Conservation (phyloP, 1,140 invertebrate species). For the Psilanteris sp. region DNA sequence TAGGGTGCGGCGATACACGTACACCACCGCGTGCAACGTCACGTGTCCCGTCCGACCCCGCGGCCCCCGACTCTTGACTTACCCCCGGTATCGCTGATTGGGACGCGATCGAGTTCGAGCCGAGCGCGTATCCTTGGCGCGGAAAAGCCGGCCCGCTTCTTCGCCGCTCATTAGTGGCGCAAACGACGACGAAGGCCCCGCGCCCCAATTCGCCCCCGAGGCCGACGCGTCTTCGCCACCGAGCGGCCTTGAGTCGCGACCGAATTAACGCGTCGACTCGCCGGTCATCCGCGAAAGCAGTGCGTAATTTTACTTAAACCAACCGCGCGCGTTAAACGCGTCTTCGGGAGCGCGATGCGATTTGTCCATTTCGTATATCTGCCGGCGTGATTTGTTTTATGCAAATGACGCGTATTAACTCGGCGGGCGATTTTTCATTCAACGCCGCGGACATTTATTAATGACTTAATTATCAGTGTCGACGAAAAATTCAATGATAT, state of each 20-base stretch:
- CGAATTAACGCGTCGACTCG: conserved; percentile 34
- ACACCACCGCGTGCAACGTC: conserved; percentile 40
- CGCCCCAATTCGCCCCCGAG: background rate
- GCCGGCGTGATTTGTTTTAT: conserved; percentile 11
- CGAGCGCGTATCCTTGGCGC: conserved; percentile 75
- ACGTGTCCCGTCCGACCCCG: conserved; percentile 18
- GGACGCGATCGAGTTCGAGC: conserved; percentile 74
- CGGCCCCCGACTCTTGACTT: conserved; percentile 46
- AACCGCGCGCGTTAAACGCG: conserved; percentile 20
- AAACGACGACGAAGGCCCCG: no score
- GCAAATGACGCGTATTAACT: conserved; percentile 10
- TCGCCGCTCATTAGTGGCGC: no score
- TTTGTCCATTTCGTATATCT: conserved; percentile 22
- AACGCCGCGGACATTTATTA: conserved; percentile 4
- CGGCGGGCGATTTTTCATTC: conserved; percentile 11
- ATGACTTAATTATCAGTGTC: conserved; percentile 9
- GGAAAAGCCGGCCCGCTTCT: no score
- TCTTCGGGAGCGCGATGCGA: conserved; percentile 18
- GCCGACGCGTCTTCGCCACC: background rate
- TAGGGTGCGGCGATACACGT: conserved; percentile 64
- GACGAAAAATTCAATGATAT: conserved; percentile 1
- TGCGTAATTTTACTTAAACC: conserved; percentile 38
- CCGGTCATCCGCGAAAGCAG: conserved; percentile 24
- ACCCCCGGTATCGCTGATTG: conserved; percentile 46
- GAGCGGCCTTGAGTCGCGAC: no score